phyloP scores from a whole-genome alignment of 1,140 invertebrate genomes.

The Caenorhabditis brenneri region DNA sequence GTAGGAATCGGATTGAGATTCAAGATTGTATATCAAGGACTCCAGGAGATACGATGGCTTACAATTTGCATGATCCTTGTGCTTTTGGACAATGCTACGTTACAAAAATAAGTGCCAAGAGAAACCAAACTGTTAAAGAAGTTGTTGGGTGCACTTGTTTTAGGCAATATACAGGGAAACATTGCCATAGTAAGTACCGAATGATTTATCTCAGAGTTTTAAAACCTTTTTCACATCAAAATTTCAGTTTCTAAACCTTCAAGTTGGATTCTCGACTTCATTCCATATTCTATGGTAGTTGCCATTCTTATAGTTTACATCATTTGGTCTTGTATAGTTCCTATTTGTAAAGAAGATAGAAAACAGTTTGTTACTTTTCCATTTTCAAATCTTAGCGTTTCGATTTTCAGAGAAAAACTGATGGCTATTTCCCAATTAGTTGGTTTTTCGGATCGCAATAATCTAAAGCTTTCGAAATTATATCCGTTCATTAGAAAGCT shows the following conservation, averaged over 20 bases:
- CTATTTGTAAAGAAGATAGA: neutral
- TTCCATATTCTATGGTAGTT: neutral
- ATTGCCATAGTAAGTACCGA: constrained; percentile 2
- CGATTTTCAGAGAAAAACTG: neutral
- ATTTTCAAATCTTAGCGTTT: neutral
- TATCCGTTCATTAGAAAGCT: constrained; percentile 6
- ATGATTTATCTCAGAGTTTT: neutral
- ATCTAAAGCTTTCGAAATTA: neutral
- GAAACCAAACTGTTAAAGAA: no score
- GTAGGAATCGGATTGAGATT: neutral
- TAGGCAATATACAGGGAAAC: neutral
- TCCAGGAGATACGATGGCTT: neutral
- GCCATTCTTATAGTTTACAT: neutral
- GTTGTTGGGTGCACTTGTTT: neutral
- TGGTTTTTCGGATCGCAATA: neutral
- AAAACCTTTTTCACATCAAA: neutral
- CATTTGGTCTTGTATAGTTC: neutral
- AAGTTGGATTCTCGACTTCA: neutral
- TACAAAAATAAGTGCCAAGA: no score
- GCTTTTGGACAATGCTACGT: neutral
- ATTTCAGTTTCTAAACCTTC: neutral
- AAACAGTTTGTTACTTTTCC: neutral
- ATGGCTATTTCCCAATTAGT: neutral
- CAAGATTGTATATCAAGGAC: neutral
- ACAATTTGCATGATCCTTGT: constrained; percentile 23